These are phyloP conservation scores for Mus spicilegus DNA, from an alignment of 2,113 vertebrate species.

Conservation along the genomic window DNA sequence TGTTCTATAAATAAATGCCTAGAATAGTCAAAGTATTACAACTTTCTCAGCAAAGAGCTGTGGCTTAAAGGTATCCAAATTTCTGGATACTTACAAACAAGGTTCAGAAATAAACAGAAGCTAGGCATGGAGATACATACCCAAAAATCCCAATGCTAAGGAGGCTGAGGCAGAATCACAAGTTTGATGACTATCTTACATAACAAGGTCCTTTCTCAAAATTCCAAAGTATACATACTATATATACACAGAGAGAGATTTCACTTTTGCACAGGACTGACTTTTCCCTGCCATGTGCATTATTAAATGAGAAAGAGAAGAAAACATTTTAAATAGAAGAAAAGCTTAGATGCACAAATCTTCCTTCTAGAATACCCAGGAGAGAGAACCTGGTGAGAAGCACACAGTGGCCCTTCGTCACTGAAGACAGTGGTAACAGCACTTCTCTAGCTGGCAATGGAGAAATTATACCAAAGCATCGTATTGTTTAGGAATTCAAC, in stretches of 20 bases:
- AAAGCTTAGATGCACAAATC: slow-evolving; percentile 13
- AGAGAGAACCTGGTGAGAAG: neutral
- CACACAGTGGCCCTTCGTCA: too few relatives aligned
- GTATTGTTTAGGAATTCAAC: neutral
- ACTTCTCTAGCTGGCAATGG: neutral
- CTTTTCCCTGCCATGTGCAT: slow-evolving; percentile 19
- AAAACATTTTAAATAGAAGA: slow-evolving; percentile 23
- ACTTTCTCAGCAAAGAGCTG: slow-evolving; percentile 34
- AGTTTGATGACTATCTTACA: neutral
- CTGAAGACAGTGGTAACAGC: neutral
- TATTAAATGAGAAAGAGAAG: slow-evolving; percentile 32
- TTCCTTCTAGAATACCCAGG: neutral
- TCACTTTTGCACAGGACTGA: neutral
- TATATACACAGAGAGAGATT: neutral
- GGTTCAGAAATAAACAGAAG: slow-evolving; percentile 26
- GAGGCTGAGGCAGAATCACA: neutral
- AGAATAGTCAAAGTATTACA: neutral
- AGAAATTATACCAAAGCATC: slow-evolving; percentile 2
- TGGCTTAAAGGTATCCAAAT: slow-evolving; percentile 30
- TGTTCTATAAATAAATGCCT: neutral
- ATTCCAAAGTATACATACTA: neutral
- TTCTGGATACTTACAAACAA: slow-evolving; percentile 41
- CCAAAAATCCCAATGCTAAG: neutral
- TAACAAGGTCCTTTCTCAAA: neutral
- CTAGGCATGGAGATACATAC: neutral